Evolutionary conservation across 2,797 vertebrate genomes (phyloP).

Genomic region (Chelon labrosus): DNA sequence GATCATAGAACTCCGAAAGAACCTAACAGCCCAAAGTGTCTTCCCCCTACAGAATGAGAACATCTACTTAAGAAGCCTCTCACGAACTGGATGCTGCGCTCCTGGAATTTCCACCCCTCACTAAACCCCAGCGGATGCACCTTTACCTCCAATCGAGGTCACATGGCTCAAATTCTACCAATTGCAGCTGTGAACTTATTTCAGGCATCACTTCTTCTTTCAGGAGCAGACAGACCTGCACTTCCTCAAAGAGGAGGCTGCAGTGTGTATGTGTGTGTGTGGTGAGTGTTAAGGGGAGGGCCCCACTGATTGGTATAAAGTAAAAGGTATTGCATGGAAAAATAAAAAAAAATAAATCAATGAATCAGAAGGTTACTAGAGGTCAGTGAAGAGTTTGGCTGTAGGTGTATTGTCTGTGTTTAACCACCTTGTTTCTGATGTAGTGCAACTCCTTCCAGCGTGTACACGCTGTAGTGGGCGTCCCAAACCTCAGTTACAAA

Average conservation of each 20-base stretch:
- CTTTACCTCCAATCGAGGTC: constrained; percentile 36
- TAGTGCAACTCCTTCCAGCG: constrained; percentile 37
- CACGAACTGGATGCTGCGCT: background rate
- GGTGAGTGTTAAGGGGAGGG: background rate
- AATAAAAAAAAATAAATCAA: background rate
- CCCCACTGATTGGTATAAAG: constrained; percentile 15
- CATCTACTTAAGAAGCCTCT: constrained; percentile 33
- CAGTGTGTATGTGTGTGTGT: background rate
- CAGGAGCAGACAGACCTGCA: constrained; percentile 6
- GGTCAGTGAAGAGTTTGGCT: constrained; percentile 12
- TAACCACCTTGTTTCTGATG: constrained; percentile 47
- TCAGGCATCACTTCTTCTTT: constrained; percentile 68
- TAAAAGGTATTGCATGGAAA: background rate
- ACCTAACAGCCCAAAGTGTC: constrained; percentile 28
- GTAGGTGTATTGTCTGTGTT: constrained; percentile 22
- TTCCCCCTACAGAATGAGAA: constrained; percentile 23
- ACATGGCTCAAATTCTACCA: constrained; percentile 41
- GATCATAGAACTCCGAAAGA: constrained; percentile 49
- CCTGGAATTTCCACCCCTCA: constrained; percentile 68
- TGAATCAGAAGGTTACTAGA: background rate
- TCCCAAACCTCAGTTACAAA: constrained; percentile 17
- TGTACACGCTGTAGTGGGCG: background rate
- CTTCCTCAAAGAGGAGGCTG: constrained; percentile 54
- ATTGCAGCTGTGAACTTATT: constrained; percentile 26
- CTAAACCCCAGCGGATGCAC: constrained; percentile 5